phyloP scores from a whole-genome alignment of 53 echinoderm and acorn worm species.

The Holothuria leucospilota region DNA sequence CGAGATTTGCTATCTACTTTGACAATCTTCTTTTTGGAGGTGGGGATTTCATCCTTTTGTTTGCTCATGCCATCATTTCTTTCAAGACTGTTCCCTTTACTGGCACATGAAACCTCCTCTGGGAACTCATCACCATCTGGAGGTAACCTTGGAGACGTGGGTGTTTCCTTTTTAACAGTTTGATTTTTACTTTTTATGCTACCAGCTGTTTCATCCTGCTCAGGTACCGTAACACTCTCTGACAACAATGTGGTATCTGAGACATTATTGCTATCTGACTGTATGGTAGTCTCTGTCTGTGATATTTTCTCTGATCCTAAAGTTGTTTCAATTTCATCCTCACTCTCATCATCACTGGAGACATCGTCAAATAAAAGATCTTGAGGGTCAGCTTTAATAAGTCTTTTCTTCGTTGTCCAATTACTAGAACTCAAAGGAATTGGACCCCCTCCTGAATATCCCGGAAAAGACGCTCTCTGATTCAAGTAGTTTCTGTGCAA shows the following conservation, averaged over 20 bases:
- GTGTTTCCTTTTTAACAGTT: slow-evolving; percentile 32
- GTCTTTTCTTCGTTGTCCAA: slow-evolving; percentile 47
- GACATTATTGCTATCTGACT: neutral
- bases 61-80: too few relatives aligned
- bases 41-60: too few relatives aligned
- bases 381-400: slow-evolving; percentile 69
- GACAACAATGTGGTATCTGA: slow-evolving; percentile 21
- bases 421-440: neutral
- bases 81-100: neutral
- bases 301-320: neutral
- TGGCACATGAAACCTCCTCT: slow-evolving; percentile 55
- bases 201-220: slow-evolving; percentile 27
- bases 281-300: neutral
- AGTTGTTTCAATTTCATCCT: slow-evolving; percentile 20
- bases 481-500: neutral
- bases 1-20: neutral
- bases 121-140: slow-evolving; percentile 96
- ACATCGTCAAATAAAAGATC: slow-evolving; percentile 73
- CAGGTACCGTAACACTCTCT: neutral
- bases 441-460: neutral
- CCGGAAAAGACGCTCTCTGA: neutral
- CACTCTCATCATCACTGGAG: slow-evolving; percentile 72
- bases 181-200: neutral
- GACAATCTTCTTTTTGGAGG: neutral
- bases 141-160: slow-evolving; percentile 82